Evolutionary conservation across 2,113 vertebrate genomes (phyloP).

Genomic region (Pterocles burchelli): DNA sequence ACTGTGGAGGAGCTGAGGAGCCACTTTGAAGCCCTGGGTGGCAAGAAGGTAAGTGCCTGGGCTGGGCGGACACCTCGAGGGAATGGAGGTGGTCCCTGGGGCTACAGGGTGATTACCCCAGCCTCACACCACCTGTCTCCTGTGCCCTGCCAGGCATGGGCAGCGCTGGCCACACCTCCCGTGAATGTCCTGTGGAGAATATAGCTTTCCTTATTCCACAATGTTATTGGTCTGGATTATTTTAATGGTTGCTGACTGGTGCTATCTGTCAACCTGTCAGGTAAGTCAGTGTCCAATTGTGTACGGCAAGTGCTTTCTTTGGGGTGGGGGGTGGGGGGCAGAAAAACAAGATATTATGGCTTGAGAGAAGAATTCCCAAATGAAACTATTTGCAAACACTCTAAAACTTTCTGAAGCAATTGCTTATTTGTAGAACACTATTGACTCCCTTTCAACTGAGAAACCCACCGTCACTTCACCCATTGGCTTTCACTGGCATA

Average conservation of each 20-base stretch:
- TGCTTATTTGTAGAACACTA: neutral
- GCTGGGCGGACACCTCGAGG: accelerated
- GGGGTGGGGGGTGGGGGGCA: neutral
- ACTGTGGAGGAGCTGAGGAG: conserved; percentile 78
- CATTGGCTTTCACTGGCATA: neutral
- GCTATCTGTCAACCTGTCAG: neutral
- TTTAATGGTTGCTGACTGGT: neutral
- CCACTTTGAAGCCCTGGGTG: conserved; percentile 70
- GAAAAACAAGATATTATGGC: neutral
- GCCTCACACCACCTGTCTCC: neutral
- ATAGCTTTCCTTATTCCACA: neutral
- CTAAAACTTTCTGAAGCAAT: neutral
- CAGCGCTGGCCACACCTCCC: neutral
- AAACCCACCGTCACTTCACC: neutral
- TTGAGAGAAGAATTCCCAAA: conserved; percentile 7
- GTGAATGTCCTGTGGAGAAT: neutral
- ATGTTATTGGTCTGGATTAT: neutral
- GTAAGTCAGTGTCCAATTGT: neutral
- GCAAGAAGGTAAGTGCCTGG: conserved; percentile 64
- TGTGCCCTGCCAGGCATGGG: accelerated
- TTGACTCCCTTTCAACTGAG: neutral
- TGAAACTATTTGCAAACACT: neutral
- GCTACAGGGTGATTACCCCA: accelerated
- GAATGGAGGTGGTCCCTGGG: neutral
- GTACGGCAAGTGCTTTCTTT: neutral